Evolutionary conservation across 2,113 vertebrate genomes (phyloP).

Genomic region (Chaetodon trifascialis): DNA sequence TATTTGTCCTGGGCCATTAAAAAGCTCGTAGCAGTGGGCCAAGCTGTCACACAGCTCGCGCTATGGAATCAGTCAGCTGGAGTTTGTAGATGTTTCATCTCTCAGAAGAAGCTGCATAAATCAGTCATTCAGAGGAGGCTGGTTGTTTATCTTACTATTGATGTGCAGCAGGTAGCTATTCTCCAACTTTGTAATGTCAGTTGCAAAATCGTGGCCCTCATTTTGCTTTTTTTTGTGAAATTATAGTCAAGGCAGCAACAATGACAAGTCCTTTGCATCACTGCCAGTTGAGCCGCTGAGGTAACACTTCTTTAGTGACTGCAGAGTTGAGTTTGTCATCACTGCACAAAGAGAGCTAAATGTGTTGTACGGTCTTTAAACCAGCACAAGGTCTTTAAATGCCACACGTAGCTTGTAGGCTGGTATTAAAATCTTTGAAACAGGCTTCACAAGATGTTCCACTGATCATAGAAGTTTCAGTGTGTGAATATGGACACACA

Average conservation of each 20-base stretch:
- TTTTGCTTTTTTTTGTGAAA: neutral
- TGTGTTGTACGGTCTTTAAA: neutral
- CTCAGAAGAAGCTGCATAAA: slow-evolving; percentile 18
- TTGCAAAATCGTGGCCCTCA: neutral
- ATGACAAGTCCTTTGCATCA: neutral
- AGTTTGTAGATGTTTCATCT: slow-evolving; percentile 20
- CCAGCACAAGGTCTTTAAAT: neutral
- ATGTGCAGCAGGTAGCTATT: neutral
- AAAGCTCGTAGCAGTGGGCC: neutral
- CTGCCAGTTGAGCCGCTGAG: neutral
- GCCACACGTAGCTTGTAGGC: neutral
- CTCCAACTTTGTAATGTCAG: neutral
- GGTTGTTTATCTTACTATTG: neutral
- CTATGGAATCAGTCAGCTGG: slow-evolving; percentile 43
- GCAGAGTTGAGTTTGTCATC: neutral
- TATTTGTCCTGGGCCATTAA: slow-evolving; percentile 49
- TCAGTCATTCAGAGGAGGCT: neutral
- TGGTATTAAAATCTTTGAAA: neutral
- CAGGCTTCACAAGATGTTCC: neutral
- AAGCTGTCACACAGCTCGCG: slow-evolving; percentile 30
- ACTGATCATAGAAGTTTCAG: neutral
- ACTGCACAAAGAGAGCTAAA: neutral
- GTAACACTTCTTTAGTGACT: neutral
- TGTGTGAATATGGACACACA: neutral
- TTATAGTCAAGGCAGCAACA: neutral